Evolutionary conservation across 2,797 vertebrate species (phyloP).

Genomic region (Natrix natrix): DNA sequence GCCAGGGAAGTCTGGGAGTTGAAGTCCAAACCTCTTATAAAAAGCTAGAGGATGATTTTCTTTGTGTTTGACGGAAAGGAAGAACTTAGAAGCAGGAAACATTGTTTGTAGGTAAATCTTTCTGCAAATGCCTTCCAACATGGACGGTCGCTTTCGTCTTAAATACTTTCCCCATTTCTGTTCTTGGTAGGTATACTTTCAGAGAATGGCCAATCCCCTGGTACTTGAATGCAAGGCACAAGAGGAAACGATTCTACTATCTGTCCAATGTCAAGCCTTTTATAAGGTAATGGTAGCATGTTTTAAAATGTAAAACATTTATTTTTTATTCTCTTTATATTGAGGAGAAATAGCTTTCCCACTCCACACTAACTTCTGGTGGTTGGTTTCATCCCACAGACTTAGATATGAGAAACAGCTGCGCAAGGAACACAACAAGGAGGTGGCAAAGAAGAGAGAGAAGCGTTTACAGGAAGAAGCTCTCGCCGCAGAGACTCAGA

Average conservation of each 20-base stretch:
- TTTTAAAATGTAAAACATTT: not conserved
- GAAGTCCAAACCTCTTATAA: not conserved
- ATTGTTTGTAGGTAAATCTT: not conserved
- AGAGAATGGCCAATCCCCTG: conserved; percentile 92
- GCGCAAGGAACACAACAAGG: conserved; percentile 58
- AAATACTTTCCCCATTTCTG: not conserved
- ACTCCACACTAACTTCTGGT: not conserved
- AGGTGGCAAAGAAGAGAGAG: conserved; percentile 60
- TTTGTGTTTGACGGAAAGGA: not conserved
- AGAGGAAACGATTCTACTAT: conserved; percentile 82
- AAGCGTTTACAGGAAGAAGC: conserved; percentile 74
- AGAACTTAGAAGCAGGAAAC: not conserved
- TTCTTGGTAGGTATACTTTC: conserved; percentile 81
- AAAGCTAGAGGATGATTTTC: not conserved
- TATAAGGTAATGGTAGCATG: conserved; percentile 75
- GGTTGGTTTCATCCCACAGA: not conserved
- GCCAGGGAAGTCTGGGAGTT: not conserved
- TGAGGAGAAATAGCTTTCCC: not conserved
- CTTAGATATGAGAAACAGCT: conserved; percentile 74
- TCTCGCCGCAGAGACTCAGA: conserved; percentile 59
- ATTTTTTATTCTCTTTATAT: not conserved
- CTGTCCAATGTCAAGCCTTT: conserved; percentile 80
- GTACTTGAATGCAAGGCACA: conserved; percentile 87
- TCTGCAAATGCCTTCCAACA: not conserved
- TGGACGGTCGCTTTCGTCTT: not conserved